Percentiles rank a stretch among this genome's conserved stretches.
phyloP scores from a whole-genome alignment of 2,888 invertebrate genomes.

The Axea sp. region DNA sequence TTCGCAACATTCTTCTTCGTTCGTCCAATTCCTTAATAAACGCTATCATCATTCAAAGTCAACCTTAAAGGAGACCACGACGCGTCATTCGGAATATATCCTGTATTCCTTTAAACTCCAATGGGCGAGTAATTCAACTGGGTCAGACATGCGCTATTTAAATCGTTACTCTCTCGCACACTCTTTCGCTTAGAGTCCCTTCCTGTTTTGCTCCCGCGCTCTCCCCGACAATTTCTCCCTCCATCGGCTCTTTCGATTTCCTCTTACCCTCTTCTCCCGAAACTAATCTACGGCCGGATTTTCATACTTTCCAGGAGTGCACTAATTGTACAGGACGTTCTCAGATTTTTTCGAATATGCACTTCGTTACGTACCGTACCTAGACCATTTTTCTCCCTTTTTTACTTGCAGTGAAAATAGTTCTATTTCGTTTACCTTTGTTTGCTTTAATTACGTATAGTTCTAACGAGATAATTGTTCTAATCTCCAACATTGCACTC shows the following conservation, averaged over 20 bases:
- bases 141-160: constrained; percentile 59
- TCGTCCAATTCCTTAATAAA: constrained; percentile 23
- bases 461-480: constrained; percentile 1
- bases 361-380: constrained; percentile 13
- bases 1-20: too few species aligned
- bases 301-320: constrained; percentile 40
- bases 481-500: too few species aligned
- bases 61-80: constrained; percentile 52
- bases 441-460: constrained; percentile 3
- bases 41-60: constrained; percentile 51
- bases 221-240: constrained; percentile 32
- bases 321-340: constrained; percentile 39
- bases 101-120: constrained; percentile 52
- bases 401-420: too few species aligned
- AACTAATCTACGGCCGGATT: constrained; percentile 44
- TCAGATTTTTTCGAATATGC: constrained; percentile 18
- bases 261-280: constrained; percentile 35
- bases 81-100: constrained; percentile 40
- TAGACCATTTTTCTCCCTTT: too few species aligned
- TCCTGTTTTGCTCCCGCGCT: not conserved
- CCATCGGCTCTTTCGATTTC: constrained; percentile 49
- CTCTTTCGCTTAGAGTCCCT: constrained; percentile 22
- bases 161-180: constrained; percentile 46
- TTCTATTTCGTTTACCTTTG: not conserved
- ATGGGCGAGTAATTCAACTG: constrained; percentile 56